Conservation (phyloP, 2,888 invertebrate genomes). For the Piscicola geometra region DNA sequence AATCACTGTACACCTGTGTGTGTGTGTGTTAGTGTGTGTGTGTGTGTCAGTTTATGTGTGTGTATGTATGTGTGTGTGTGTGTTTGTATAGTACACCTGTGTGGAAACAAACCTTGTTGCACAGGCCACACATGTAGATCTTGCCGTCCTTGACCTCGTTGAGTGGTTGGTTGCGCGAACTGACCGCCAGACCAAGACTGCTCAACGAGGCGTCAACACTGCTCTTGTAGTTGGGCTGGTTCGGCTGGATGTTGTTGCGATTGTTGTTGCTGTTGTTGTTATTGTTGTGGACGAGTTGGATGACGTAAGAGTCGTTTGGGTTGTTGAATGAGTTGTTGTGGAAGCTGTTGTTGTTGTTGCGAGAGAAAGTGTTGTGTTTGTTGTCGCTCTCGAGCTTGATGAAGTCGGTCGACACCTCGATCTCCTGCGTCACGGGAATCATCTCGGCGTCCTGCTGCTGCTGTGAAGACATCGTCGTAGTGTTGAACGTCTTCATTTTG, state of each 20-base stretch:
- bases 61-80: not conserved
- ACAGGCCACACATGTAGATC: conserved; percentile 30
- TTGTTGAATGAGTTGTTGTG: not conserved
- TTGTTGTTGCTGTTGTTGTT: conserved; percentile 17
- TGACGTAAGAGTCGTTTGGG: not conserved
- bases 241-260: conserved; percentile 2
- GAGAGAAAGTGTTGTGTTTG: not conserved
- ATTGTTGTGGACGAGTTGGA: conserved; percentile 16
- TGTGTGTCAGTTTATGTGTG: not conserved
- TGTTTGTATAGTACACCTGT: too few species aligned
- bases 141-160: conserved; percentile 25
- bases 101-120: conserved; percentile 27
- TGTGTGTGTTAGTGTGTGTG: not conserved
- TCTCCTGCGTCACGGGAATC: conserved; percentile 29
- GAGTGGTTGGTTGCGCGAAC: not conserved
- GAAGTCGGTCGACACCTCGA: conserved; percentile 23
- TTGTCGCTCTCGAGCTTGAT: conserved; percentile 5
- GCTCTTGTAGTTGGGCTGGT: not conserved
- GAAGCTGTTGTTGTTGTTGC: not conserved
- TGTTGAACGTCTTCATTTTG: conserved; percentile 2
- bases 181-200: not conserved
- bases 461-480: not conserved
- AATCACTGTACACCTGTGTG: conserved; percentile 17
- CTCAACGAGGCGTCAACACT: not conserved
- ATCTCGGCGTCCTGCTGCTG: not conserved